Base-by-base conservation (phyloP, 1,140 invertebrate species). In the Himalopsyche phryganea region DNA sequence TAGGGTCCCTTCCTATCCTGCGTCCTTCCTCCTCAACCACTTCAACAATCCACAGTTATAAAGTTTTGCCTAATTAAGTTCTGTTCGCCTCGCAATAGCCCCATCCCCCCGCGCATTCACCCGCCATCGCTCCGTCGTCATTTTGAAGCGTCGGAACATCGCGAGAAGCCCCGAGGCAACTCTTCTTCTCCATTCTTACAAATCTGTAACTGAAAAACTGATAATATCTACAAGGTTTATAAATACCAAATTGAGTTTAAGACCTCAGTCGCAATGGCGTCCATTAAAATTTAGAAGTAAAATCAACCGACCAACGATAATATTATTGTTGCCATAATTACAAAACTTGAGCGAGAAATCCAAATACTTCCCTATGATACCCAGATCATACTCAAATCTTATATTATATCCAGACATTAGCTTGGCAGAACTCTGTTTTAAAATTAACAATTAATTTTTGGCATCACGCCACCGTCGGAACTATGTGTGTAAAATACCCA, bases 21-120 rank as follows among this genome's bases (percentile, higher is more conserved):
- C 45, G 46, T 47, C 52, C 36, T 47, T 46, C 44, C 52, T 40
- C 15, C 42, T 20, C 45, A 58, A 50, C 28, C 57, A 46, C 50
- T 48, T 44, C 46, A 35, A 38, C 52, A 63, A 49, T 59, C 49
- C 49, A 13, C 50, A 56, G 51, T 55, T 58, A 58, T 55, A 60
- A 63, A 63, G 57, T 63, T 63, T 60, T 60, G 61, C 57, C 61
- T 63, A 63, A 63, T 63, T 63, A 63, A 60, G 61, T 63, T 63
- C 61, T 57, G 60, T 62, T 57, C 54, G 46, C 38, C 41, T 49
- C 48, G 18, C 14, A 42, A 11, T 40, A 36, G 9, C 17, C 15
- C 19, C 46, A 2, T 11, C 49, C 33, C 36, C 36, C 33, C 2
- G n/a, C n/a, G n/a, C n/a, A n/a, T n/a, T n/a, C n/a, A n/a, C n/a